phyloP scores from a whole-genome alignment of 2,888 invertebrate species.

The Lasioglossum vierecki region DNA sequence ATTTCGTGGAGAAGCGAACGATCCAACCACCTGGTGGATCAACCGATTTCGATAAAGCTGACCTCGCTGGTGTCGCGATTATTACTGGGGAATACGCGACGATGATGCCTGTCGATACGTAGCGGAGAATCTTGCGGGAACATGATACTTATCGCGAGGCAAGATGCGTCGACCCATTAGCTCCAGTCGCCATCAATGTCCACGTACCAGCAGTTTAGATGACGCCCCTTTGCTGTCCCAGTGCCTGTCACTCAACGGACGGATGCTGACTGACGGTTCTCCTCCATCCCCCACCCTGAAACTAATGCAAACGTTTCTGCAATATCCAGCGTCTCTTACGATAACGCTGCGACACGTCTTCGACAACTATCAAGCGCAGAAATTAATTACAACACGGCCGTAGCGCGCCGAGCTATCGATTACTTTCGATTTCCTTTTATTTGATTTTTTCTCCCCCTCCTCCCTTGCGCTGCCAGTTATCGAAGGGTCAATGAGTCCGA shows the following conservation, averaged over 20 bases:
- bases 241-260: constrained; percentile 32
- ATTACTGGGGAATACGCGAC: not conserved
- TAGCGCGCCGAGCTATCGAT: not conserved
- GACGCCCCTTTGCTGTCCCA: constrained; percentile 34
- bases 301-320: constrained; percentile 24
- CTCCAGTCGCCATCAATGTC: constrained; percentile 25
- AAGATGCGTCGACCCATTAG: constrained; percentile 42
- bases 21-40: not conserved
- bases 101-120: constrained; percentile 44
- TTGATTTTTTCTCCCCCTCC: not conserved
- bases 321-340: constrained; percentile 15
- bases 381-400: constrained; percentile 9
- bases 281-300: not conserved
- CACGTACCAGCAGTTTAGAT: constrained; percentile 26
- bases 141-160: constrained; percentile 28
- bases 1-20: too few species aligned
- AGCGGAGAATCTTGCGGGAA: constrained; percentile 32
- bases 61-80: not conserved
- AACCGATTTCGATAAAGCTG: not conserved
- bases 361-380: not conserved
- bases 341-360: not conserved
- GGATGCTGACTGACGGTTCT: constrained; percentile 23
- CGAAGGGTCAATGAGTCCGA: not conserved
- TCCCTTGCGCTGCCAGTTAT: not conserved
- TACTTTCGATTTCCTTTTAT: constrained; percentile 5